Conservation (phyloP, 2,888 invertebrate genomes). For the Hypsopygia costalis region DNA sequence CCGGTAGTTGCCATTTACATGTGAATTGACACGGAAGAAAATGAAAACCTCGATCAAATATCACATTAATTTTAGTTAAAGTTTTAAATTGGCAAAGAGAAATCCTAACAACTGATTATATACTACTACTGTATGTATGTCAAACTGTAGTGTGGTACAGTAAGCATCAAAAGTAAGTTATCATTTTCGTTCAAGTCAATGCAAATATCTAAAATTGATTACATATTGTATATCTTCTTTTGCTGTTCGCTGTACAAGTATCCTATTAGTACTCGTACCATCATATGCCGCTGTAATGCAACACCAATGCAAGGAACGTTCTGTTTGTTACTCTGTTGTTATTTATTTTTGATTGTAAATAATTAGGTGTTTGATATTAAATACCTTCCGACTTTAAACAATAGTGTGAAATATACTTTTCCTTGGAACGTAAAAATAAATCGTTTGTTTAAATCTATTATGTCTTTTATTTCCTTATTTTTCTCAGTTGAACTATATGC, state of each 20-base stretch:
- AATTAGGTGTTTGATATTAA: slow-evolving; percentile 24
- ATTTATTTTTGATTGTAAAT: slow-evolving; percentile 19
- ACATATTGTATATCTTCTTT: too few species aligned
- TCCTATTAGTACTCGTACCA: slow-evolving; percentile 7
- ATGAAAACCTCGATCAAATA: too few species aligned
- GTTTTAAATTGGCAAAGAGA: too few species aligned
- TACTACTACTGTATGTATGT: slow-evolving; percentile 33
- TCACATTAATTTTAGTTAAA: too few species aligned
- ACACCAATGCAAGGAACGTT: slow-evolving; percentile 31
- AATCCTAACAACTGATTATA: not conserved
- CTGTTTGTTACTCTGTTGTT: slow-evolving; percentile 21
- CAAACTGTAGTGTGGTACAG: slow-evolving; percentile 15
- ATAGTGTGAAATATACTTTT: slow-evolving; percentile 28
- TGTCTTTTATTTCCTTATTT: slow-evolving; percentile 31
- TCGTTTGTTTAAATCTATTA: slow-evolving; percentile 53
- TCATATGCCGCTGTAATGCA: slow-evolving; percentile 13
- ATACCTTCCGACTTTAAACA: slow-evolving; percentile 27
- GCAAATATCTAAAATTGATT: too few species aligned
- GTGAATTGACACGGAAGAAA: too few species aligned
- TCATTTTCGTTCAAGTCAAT: too few species aligned
- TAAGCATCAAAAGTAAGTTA: too few species aligned
- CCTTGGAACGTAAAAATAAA: slow-evolving; percentile 44
- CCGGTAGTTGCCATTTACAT: too few species aligned
- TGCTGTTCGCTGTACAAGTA: slow-evolving; percentile 12
- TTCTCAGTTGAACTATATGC: too few species aligned